Evolutionary conservation across 2,888 invertebrate species (phyloP), one percentile per base, ranked within the genome.

Genomic region (Hesperia comma): DNA sequence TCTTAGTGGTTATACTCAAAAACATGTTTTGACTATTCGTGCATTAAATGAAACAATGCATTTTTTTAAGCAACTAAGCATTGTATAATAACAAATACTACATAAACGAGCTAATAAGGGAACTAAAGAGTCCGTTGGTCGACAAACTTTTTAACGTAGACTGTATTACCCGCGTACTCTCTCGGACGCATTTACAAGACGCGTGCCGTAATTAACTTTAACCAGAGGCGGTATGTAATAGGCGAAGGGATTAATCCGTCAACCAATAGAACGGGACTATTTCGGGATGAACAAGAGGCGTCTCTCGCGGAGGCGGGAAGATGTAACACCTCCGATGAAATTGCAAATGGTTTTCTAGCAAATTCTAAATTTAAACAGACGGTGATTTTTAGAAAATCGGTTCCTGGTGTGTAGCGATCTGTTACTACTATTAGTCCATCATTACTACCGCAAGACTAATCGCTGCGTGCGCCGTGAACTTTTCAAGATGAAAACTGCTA

Each of bases 241-340:
- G 86, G 82, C 79, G 80, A 87, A 77, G 78, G 82, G 83, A 82
- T 83, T 80, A 80, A 76, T 75, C 75, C 69, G 73, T 75, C 85
- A 76, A 80, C 92, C 92, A 92, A 92, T 92, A 81, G 79, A 78
- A 77, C 60, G 80, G 77, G 79, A 79, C 80, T 85, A 84, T 85
- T 87, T 83, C 75, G 80, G 83, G 84, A 86, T 80, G 80, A 77
- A 77, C 79, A 77, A 82, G 84, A 86, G 88, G 88, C 86, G 87
- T 86, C 80, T 81, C 77, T 75, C 71, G 71, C 74, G 82, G 82
- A 83, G 85, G 84, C 80, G 84, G 82, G 83, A 83, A 77, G 78
- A 67, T 68, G 62, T 68, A 70, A 58, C 77, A 74, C 78, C 78
- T 75, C 72, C 73, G 19, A 69, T 72, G 70, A 71, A 74, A 71